phyloP scores from a whole-genome alignment of 2,113 vertebrate species.

The Cyprinus carpio region DNA sequence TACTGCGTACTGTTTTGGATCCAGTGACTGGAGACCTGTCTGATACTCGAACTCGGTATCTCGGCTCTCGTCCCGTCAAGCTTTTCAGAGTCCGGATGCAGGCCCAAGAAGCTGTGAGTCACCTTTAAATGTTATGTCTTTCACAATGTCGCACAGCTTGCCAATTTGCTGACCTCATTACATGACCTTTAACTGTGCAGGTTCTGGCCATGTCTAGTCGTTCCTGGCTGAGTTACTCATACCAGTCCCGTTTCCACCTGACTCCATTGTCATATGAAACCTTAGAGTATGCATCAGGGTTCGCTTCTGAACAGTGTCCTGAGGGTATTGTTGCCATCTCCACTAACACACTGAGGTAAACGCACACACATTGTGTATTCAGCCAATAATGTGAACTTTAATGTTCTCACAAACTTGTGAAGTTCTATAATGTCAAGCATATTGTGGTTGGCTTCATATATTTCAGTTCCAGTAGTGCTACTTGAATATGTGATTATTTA shows the following conservation, averaged over 20 bases:
- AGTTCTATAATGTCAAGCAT: not conserved
- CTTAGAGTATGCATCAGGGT: constrained; percentile 94
- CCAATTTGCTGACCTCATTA: not conserved
- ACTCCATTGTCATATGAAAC: constrained; percentile 96
- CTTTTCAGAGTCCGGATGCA: constrained; percentile 98
- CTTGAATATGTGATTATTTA: too few species aligned
- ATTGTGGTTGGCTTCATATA: not conserved
- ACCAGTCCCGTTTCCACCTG: constrained; percentile 91
- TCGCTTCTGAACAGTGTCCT: constrained; percentile 96
- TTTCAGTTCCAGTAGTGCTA: not conserved
- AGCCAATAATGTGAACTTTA: not conserved
- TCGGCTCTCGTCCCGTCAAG: constrained; percentile 95
- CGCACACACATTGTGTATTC: too few species aligned
- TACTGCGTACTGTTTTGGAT: constrained; percentile 93
- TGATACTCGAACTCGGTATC: constrained; percentile 92
- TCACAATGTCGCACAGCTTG: not conserved
- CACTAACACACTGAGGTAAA: constrained; percentile 94
- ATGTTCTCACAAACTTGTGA: too few species aligned
- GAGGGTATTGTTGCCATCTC: constrained; percentile 99
- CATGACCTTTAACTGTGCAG: constrained; percentile 65
- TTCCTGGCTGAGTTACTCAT: constrained; percentile 83
- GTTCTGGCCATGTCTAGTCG: constrained; percentile 91
- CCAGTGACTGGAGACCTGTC: constrained; percentile 95
- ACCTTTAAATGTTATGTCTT: not conserved
- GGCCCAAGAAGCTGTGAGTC: constrained; percentile 96